Conservation (phyloP, 2,113 vertebrate species). For the Machaerirhynchus nigripectus region DNA sequence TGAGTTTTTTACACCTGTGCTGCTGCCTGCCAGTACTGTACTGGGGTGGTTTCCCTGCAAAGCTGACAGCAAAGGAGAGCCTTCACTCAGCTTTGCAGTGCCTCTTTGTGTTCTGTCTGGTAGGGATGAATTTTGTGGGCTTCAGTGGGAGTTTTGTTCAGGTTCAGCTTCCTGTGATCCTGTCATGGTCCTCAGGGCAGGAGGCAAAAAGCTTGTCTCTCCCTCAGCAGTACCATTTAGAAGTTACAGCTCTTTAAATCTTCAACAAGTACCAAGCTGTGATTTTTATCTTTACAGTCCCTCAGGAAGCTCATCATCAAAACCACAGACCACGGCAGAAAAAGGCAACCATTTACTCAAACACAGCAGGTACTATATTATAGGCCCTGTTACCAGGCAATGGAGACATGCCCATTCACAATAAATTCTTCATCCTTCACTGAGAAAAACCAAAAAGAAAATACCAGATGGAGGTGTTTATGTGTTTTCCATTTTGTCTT, state of each 20-base stretch:
- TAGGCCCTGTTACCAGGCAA: not conserved
- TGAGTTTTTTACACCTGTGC: not conserved
- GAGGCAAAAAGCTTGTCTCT: not conserved
- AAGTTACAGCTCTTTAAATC: not conserved
- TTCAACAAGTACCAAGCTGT: not conserved
- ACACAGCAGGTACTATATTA: not conserved
- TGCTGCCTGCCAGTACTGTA: fast-evolving
- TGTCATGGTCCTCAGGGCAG: not conserved
- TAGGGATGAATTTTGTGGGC: not conserved
- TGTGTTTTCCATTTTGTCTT: not conserved
- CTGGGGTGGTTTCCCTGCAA: not conserved
- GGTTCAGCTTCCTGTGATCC: not conserved
- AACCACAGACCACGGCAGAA: not conserved
- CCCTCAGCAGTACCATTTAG: not conserved
- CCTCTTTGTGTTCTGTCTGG: not conserved
- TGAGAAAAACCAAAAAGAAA: not conserved
- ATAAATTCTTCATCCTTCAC: not conserved
- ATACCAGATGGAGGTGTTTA: not conserved
- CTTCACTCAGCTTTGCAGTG: not conserved
- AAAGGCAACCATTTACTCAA: not conserved
- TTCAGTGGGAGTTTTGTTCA: not conserved
- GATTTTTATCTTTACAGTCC: not conserved
- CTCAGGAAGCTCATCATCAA: not conserved
- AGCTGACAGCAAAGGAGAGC: not conserved
- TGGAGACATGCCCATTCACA: not conserved